phyloP scores from a whole-genome alignment of 2,888 invertebrate species.

The Archips xylosteana region DNA sequence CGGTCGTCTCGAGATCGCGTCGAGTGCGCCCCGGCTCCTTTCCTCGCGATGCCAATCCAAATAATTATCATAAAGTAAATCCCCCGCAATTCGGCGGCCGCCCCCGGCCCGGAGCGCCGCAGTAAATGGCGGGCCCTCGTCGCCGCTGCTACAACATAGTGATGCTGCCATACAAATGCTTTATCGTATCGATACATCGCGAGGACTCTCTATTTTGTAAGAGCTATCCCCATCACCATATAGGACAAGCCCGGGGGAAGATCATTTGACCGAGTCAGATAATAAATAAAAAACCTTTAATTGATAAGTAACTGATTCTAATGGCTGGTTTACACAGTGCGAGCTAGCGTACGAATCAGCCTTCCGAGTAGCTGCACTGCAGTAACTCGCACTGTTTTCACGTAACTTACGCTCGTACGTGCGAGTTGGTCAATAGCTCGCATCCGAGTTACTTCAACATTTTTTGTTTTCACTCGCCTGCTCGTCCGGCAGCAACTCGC shows the following conservation, averaged over 20 bases:
- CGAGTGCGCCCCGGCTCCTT: constrained; percentile 68
- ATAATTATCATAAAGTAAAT: constrained; percentile 84
- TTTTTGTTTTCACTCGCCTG: too few relatives aligned
- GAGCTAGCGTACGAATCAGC: too few relatives aligned
- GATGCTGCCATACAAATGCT: constrained; percentile 34
- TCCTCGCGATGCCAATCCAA: constrained; percentile 80
- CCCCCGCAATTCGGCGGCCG: constrained; percentile 79
- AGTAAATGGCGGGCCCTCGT: constrained; percentile 72
- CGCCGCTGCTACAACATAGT: constrained; percentile 51
- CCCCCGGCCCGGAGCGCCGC: constrained; percentile 67
- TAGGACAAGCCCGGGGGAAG: background rate
- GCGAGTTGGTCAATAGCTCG: too few relatives aligned
- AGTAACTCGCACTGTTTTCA: too few relatives aligned
- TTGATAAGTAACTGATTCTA: background rate
- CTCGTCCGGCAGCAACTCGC: too few relatives aligned
- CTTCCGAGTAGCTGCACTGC: too few relatives aligned
- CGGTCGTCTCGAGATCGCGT: constrained; percentile 64
- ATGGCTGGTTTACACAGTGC: too few relatives aligned
- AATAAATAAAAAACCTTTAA: background rate
- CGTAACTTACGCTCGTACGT: too few relatives aligned
- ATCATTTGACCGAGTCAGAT: background rate
- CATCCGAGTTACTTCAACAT: too few relatives aligned
- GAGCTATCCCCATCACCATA: background rate
- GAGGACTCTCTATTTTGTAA: background rate
- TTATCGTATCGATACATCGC: constrained; percentile 36